These are phyloP conservation scores for Micronisus gabar DNA, from an alignment of 2,113 vertebrate genomes.

Conservation along the genomic window DNA sequence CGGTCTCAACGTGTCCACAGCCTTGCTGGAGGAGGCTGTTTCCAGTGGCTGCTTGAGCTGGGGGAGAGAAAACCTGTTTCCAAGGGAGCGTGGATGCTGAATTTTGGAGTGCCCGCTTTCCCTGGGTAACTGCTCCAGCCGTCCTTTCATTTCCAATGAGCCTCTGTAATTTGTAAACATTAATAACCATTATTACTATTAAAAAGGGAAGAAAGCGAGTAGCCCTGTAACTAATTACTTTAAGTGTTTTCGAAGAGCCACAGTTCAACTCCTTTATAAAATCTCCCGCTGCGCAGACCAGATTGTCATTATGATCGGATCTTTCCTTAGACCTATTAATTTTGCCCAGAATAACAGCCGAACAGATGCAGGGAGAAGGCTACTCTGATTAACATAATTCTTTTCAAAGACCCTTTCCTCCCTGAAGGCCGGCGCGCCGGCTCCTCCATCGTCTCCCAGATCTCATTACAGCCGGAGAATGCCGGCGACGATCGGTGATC, in stretches of 20 bases:
- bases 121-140: neutral
- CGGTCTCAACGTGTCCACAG: accelerated
- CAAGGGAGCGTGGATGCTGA: accelerated
- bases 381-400: slow-evolving; percentile 71
- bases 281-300: slow-evolving; percentile 71
- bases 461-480: slow-evolving; percentile 55
- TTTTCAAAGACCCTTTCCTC: slow-evolving; percentile 62
- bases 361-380: slow-evolving; percentile 76
- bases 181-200: slow-evolving; percentile 78
- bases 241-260: slow-evolving; percentile 75
- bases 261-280: slow-evolving; percentile 73
- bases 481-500: slow-evolving; percentile 33
- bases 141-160: slow-evolving; percentile 44
- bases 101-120: neutral
- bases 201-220: slow-evolving; percentile 72
- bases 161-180: slow-evolving; percentile 74
- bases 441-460: slow-evolving; percentile 68
- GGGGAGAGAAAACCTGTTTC: neutral
- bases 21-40: neutral
- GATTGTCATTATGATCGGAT: slow-evolving; percentile 75
- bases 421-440: slow-evolving; percentile 60
- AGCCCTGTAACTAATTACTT: slow-evolving; percentile 78
- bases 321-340: slow-evolving; percentile 76
- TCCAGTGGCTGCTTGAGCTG: neutral
- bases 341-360: slow-evolving; percentile 73